Base-by-base conservation (phyloP, 2,888 invertebrate genomes). In the Sthenelais limicola region DNA sequence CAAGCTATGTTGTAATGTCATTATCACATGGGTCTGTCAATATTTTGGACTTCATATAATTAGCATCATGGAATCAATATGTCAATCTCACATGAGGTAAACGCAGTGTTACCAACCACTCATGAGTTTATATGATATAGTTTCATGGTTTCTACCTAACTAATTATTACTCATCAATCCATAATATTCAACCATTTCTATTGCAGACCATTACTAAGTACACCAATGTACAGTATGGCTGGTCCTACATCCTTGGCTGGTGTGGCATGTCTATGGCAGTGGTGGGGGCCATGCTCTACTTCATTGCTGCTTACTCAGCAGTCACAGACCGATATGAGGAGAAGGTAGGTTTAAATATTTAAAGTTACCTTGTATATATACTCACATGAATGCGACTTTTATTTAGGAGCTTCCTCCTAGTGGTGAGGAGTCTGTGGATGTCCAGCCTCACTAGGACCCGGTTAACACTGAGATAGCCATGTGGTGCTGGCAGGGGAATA, bases 171-270 rank as follows among this genome's bases (percentile, higher is more conserved):
- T 52, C 5, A 12, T 24, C 30, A 52, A 15, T 1, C 3, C 52
- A 52, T 4, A 52, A 2, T 5, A 28, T 15, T 15, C n/a, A 26
- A 24, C 18, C 28, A 54, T n/a, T n/a, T n/a, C n/a, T n/a, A n/a
- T 26, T 47, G 5, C 68, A 68, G 68, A 32, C 49, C 1, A 47
- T 68, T 9, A 2, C 48, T 1, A n/a, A 28, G 7, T 28, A 49
- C 52, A 51, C 49, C 3, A 18, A 30, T 5, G 2, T 51, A 7
- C 3, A 9, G 15, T 68, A 68, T 32, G 68, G 68, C n/a, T 85
- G 80, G 78, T 85, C 84, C 5, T 85, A 85, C 79, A 82, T 83
- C 28, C 74, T 85, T 21, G 85, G 84, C 24, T 85, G 85, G 85
- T 77, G 83, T 12, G 83, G 81, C 15, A 83, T 83, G 81, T 81